Conservation (phyloP, 2,797 vertebrate genomes). For the Prunella strophiata region DNA sequence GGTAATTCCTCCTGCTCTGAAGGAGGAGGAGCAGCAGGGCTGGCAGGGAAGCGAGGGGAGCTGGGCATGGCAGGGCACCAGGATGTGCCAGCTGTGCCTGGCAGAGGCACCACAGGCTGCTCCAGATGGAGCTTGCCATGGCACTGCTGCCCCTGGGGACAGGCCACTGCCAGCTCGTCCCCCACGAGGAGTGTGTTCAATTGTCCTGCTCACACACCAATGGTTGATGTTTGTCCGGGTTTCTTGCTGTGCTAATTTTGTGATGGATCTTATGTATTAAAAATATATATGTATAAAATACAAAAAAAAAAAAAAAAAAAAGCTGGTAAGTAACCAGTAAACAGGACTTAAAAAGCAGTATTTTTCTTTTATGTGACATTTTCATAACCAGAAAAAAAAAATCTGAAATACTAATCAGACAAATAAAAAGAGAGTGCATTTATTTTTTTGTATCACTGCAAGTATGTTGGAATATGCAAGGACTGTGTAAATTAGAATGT, state of each 20-base stretch:
- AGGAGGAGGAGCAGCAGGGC: not conserved
- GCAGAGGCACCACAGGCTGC: not conserved
- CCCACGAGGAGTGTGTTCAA: not conserved
- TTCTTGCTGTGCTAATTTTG: conserved; percentile 75
- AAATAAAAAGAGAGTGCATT: conserved; percentile 79
- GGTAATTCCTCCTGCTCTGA: not conserved
- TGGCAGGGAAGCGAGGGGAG: not conserved
- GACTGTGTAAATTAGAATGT: conserved; percentile 91
- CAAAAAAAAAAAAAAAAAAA: conserved; percentile 46
- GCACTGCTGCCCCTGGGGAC: not conserved
- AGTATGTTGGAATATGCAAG: conserved; percentile 95
- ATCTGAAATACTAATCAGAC: conserved; percentile 82
- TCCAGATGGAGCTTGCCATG: not conserved
- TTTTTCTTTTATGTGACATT: conserved; percentile 81
- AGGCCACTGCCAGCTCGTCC: not conserved
- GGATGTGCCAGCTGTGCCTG: not conserved
- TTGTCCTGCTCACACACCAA: conserved; percentile 64
- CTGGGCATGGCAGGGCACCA: not conserved
- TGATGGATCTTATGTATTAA: conserved; percentile 79
- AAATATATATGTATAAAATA: conserved; percentile 75
- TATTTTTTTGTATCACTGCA: conserved; percentile 88
- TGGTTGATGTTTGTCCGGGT: conserved; percentile 69
- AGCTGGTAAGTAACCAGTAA: conserved; percentile 71
- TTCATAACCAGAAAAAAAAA: conserved; percentile 79
- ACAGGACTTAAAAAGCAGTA: conserved; percentile 82